Percentiles rank a stretch among this genome's conserved stretches.
Evolutionary conservation across 2,888 invertebrate genomes (phyloP).

Genomic region (Phyto melanocephala): DNA sequence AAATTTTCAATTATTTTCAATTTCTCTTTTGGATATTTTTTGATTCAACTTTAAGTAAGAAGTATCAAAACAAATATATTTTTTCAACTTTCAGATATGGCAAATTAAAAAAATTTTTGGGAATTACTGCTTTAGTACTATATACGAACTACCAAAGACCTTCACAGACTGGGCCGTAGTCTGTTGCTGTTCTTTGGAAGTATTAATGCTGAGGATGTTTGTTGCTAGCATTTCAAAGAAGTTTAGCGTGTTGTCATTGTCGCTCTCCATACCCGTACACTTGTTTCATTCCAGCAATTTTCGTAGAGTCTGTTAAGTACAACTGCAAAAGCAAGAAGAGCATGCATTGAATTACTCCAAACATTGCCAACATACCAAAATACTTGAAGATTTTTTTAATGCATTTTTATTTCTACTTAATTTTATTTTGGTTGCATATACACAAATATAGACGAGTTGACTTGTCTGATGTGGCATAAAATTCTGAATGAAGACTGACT

Average conservation of each 20-base stretch:
- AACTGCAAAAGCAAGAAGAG: neutral
- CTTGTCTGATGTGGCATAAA: slow-evolving; percentile 45
- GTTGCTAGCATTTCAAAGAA: neutral
- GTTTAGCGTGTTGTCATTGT: neutral
- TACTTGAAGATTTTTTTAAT: slow-evolving; percentile 52
- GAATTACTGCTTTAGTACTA: no score
- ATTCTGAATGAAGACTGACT: slow-evolving; percentile 1
- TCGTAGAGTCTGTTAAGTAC: slow-evolving; percentile 19
- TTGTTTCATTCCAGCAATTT: neutral
- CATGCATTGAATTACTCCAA: neutral
- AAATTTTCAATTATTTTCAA: no score
- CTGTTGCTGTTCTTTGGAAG: neutral
- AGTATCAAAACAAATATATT: no score
- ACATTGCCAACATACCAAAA: slow-evolving; percentile 60
- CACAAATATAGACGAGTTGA: slow-evolving; percentile 42
- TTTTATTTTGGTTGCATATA: slow-evolving; percentile 10
- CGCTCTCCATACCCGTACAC: neutral
- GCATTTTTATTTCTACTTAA: slow-evolving; percentile 35
- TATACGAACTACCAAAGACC: no score
- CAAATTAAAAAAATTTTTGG: no score
- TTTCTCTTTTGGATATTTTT: no score
- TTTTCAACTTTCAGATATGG: no score
- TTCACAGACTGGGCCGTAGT: neutral
- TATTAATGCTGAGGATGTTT: neutral
- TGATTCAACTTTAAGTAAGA: no score